Evolutionary conservation across 2,888 invertebrate species (phyloP).

Genomic region (Eupithecia abbreviata): DNA sequence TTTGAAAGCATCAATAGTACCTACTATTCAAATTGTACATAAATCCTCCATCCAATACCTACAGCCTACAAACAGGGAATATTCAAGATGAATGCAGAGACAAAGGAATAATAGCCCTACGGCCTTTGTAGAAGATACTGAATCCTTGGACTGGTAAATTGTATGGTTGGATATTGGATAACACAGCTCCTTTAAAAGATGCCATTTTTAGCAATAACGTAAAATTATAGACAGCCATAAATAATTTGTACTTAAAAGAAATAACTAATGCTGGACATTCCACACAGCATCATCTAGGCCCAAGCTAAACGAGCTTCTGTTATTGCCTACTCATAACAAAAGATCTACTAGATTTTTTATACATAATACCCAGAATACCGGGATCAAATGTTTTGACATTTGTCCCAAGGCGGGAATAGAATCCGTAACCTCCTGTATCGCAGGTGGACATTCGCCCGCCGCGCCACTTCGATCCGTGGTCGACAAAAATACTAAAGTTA

Average conservation of each 20-base stretch:
- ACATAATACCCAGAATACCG: too few species aligned
- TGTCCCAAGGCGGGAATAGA: too few species aligned
- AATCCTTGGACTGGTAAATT: background rate
- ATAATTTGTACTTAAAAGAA: background rate
- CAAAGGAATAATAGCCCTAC: slow-evolving; percentile 20
- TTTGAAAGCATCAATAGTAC: slow-evolving; percentile 29
- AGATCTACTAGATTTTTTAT: too few species aligned
- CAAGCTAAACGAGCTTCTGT: too few species aligned
- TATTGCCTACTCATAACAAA: too few species aligned
- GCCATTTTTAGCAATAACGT: background rate
- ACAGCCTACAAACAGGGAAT: slow-evolving; percentile 11
- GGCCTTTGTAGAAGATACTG: background rate
- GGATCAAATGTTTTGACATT: too few species aligned
- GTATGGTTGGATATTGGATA: background rate
- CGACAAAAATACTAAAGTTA: too few species aligned
- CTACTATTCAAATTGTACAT: slow-evolving; percentile 33
- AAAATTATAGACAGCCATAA: background rate
- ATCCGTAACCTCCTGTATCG: too few species aligned
- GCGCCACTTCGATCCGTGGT: too few species aligned
- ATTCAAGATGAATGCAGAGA: slow-evolving; percentile 15
- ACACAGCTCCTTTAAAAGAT: background rate
- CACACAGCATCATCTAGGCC: too few species aligned
- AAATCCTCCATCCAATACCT: slow-evolving; percentile 21
- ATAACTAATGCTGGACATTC: background rate
- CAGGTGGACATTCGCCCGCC: too few species aligned